These are phyloP conservation scores for Eupithecia vulgata DNA, from an alignment of 2,888 invertebrate species.

Conservation along the genomic window DNA sequence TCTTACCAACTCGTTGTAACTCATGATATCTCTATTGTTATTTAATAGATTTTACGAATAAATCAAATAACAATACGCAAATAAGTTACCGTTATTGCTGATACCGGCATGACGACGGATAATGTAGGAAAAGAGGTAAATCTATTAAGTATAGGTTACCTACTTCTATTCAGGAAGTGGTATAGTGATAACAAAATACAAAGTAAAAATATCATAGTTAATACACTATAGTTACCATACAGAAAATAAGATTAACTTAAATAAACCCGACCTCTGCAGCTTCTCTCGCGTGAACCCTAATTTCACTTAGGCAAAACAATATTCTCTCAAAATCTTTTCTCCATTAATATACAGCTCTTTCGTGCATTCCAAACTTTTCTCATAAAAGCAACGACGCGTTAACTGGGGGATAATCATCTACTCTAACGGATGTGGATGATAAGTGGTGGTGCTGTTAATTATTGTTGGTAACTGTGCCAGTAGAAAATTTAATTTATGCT, in stretches of 20 bases:
- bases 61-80: constrained; percentile 10
- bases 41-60: constrained; percentile 16
- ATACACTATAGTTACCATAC: no score
- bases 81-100: constrained; percentile 5
- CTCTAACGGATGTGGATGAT: constrained; percentile 45
- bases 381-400: constrained; percentile 38
- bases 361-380: constrained; percentile 24
- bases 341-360: constrained; percentile 10
- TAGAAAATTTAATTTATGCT: constrained; percentile 34
- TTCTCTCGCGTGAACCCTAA: background rate
- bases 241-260: background rate
- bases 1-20: constrained; percentile 7
- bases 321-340: constrained; percentile 1
- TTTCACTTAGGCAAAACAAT: background rate
- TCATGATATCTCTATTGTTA: constrained; percentile 17
- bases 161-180: background rate
- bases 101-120: background rate
- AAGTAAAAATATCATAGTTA: background rate
- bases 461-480: constrained; percentile 46
- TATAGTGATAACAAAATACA: background rate
- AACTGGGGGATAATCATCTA: constrained; percentile 28
- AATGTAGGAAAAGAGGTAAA: background rate
- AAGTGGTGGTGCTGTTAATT: constrained; percentile 42
- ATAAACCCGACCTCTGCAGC: background rate
- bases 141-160: background rate